Evolutionary conservation across 2,888 invertebrate genomes (phyloP), one percentile per base, ranked within the genome.

Genomic region (Calliphora vomitoria): DNA sequence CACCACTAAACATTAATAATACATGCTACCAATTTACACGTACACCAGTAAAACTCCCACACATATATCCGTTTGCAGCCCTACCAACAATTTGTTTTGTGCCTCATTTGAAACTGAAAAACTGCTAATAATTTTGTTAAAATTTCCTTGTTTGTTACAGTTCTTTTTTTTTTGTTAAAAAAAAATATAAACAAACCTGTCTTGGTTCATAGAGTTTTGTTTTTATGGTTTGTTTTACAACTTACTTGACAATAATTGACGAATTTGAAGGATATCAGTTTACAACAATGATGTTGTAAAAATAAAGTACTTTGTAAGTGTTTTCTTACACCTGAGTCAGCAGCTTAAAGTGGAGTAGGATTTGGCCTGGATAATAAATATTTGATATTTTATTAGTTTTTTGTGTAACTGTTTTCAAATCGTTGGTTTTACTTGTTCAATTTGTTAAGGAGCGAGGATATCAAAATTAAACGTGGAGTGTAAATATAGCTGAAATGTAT

Each of bases 161-260:
- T 15, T 64, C 8, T 64, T 18, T 53, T 15, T 25, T 4, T 20
- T 13, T 31, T n/a, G 44, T 25, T 25, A 15, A 15, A 38, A 41
- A 25, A 15, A 15, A 58, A 41, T 8, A 60, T 47, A 74, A 41
- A 20, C 18, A 31, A 82, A 82, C 25, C 74, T 41, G 11, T 82
- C 18, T 41, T 11, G 10, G 35, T 41, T 82, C 50, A 41, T 50
- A n/a, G 25, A 68, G 18, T 44, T 47, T 60, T 35, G n/a, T 75
- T 66, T 82, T 82, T 75, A 75, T 68, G 68, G 13, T 35, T n/a
- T 60, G 8, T 68, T 69, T 82, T 60, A 82, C 20, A 68, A 82
- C 68, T 62, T 81, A 25, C 41, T 82, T 75, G 75, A 76, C 58
- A 82, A 75, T 35, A 74, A 80, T 80, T 85, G 84, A 80, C 47